phyloP scores from a whole-genome alignment of 2,888 invertebrate genomes.

The Cephus runcator region DNA sequence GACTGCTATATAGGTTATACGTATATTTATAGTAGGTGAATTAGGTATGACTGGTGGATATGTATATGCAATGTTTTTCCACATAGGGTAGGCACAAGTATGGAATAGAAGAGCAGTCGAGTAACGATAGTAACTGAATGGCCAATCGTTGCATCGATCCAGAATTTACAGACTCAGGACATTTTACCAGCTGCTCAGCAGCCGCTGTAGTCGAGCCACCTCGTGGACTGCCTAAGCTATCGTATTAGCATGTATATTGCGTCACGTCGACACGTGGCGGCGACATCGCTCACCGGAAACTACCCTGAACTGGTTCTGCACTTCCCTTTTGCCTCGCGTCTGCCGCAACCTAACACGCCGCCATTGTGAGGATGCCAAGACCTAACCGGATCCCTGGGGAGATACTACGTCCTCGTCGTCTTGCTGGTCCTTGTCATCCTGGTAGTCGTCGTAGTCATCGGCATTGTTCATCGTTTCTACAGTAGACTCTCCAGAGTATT shows the following conservation, averaged over 20 bases:
- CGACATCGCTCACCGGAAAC: conserved; percentile 33
- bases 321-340: conserved; percentile 25
- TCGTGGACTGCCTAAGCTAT: conserved; percentile 32
- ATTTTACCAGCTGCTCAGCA: conserved; percentile 6
- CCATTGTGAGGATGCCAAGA: neutral
- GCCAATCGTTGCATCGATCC: too few relatives aligned
- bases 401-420: neutral
- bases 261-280: conserved; percentile 41
- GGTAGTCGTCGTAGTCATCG: too few relatives aligned
- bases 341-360: conserved; percentile 5
- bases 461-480: too few relatives aligned
- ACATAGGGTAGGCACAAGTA: too few relatives aligned
- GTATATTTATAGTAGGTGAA: too few relatives aligned
- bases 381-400: neutral
- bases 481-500: too few relatives aligned
- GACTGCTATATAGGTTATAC: too few relatives aligned
- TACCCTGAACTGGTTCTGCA: conserved; percentile 9
- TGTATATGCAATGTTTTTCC: too few relatives aligned
- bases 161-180: neutral
- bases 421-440: too few relatives aligned
- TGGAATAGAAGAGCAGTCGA: too few relatives aligned
- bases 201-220: neutral
- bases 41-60: too few relatives aligned
- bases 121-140: too few relatives aligned
- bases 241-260: conserved; percentile 51